Base-by-base conservation (phyloP, 2,888 invertebrate genomes). In the Melieria crassipennis region DNA sequence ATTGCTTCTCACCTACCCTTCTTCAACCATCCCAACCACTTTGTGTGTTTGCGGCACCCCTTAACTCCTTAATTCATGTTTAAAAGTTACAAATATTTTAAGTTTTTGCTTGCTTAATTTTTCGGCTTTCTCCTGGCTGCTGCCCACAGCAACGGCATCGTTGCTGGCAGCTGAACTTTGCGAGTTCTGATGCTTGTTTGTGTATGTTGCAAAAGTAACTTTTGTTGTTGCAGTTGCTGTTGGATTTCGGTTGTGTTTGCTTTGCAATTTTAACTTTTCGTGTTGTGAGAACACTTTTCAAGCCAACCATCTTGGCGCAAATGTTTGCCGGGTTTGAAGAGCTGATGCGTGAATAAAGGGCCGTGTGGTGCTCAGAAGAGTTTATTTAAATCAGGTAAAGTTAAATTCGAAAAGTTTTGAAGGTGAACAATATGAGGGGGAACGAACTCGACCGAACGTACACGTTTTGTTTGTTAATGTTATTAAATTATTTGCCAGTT, bases 351-450 rank as follows among this genome's bases (percentile, higher is more conserved):
- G 47, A 30, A 4, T 50, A 61, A 58, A 42, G 45, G 45, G 10
- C 57, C 4, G 60, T 5, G 60, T 43, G 30, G 30, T 16, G 48
- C 50, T 10, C 10, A 42, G 42, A 63, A 30, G 4, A 46, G 45
- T 60, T 60, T 45, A 60, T 10, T 60, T 46, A 60, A 60, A 60
- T 50, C 52, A 58, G 66, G 45, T 47, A 11, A 66, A 66, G 66
- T 66, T 66, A 47, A 66, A 66, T 66, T 66, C 57, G 58, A 66
- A 66, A 66, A 66, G 66, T 66, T 66, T 58, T 48, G 6, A 10
- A 50, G 30, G 48, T 10, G 30, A 11, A 30, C 48, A 0, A 5
- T 42, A 30, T 30, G 30, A 30, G 30, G 30, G 30, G 30, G 30
- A 30, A 30, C 30, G 30, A 30, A 30, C 30, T 30, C 30, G 30